These are phyloP conservation scores for Scaptomyza parva DNA, from an alignment of 2,888 invertebrate genomes.

Conservation along the genomic window DNA sequence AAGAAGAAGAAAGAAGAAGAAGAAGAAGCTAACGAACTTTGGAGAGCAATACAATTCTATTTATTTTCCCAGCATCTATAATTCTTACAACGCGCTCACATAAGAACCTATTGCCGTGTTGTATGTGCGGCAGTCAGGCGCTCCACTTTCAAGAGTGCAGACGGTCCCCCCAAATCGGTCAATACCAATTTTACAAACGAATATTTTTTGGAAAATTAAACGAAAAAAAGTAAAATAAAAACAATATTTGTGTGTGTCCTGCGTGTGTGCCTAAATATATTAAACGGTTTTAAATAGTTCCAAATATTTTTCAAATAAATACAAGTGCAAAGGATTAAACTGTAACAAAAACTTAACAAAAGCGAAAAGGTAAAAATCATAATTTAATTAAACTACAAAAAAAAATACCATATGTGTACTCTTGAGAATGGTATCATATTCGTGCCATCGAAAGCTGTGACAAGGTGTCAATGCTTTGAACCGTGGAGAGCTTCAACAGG, in stretches of 20 bases:
- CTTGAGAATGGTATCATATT: conserved; percentile 40
- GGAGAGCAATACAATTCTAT: conserved; percentile 63
- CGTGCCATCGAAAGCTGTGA: conserved; percentile 63
- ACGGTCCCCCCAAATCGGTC: conserved; percentile 63
- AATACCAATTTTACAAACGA: conserved; percentile 23
- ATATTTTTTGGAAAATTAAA: conserved; percentile 20
- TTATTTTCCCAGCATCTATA: conserved; percentile 58
- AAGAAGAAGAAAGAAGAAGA: background rate
- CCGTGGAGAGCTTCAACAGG: conserved; percentile 55
- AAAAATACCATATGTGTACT: conserved; percentile 15
- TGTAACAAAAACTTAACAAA: conserved; percentile 8
- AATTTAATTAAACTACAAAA: conserved; percentile 10
- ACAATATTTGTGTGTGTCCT: conserved; percentile 56
- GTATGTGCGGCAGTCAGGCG: conserved; percentile 70
- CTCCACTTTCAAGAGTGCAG: conserved; percentile 77
- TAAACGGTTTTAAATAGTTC: conserved; percentile 5
- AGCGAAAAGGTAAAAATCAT: conserved; percentile 39
- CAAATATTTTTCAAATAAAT: background rate
- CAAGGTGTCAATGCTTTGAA: conserved; percentile 68
- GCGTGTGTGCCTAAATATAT: conserved; percentile 30
- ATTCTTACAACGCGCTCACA: conserved; percentile 58
- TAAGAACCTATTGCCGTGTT: conserved; percentile 72
- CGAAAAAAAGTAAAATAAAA: conserved; percentile 20
- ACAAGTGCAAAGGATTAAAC: conserved; percentile 38
- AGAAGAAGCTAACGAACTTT: conserved; percentile 75